These are phyloP conservation scores for Leptonema lineaticorne DNA, from an alignment of 1,140 invertebrate species.

Conservation along the genomic window DNA sequence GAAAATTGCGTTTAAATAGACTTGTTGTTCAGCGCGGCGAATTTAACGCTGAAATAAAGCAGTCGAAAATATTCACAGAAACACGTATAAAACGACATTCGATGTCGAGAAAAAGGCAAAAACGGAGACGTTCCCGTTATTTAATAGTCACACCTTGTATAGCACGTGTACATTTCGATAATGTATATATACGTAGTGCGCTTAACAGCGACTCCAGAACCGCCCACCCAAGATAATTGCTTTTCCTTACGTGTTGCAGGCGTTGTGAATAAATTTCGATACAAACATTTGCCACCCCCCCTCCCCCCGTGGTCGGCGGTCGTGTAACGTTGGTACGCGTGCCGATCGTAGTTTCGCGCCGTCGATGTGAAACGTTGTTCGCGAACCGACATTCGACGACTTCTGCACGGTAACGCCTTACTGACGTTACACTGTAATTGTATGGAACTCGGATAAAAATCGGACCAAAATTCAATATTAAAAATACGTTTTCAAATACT, in stretches of 20 bases:
- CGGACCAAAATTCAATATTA: constrained; percentile 8
- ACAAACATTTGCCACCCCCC: constrained; percentile 5
- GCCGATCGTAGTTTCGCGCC: background rate
- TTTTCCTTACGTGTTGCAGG: constrained; percentile 33
- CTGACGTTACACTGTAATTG: constrained; percentile 9
- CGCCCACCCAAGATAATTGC: constrained; percentile 31
- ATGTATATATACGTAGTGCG: background rate
- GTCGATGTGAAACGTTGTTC: background rate
- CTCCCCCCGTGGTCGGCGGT: background rate
- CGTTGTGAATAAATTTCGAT: constrained; percentile 31
- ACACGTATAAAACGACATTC: too few relatives aligned
- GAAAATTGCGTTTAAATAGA: too few relatives aligned
- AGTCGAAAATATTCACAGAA: too few relatives aligned
- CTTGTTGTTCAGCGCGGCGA: too few relatives aligned
- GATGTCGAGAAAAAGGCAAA: too few relatives aligned
- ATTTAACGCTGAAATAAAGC: too few relatives aligned
- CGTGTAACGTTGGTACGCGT: background rate
- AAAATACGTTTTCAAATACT: background rate
- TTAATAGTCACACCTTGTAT: too few relatives aligned
- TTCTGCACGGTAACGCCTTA: constrained; percentile 18
- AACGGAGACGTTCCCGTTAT: too few relatives aligned
- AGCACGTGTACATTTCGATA: background rate
- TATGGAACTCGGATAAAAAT: background rate
- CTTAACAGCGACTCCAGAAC: background rate
- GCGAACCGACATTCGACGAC: background rate